Base-by-base conservation (phyloP, 2,797 vertebrate genomes). In the Squalus acanthias region DNA sequence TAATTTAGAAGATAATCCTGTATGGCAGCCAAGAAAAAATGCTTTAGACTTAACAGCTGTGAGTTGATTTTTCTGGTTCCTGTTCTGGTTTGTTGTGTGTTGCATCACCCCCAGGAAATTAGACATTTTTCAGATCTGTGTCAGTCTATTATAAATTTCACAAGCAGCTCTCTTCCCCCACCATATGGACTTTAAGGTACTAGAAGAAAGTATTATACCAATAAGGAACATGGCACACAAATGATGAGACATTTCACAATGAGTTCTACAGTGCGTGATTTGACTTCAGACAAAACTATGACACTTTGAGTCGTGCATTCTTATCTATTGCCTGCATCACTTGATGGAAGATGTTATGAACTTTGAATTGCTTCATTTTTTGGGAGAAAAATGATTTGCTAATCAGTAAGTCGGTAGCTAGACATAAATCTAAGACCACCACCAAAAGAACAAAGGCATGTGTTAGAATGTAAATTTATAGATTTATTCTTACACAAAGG, bases 201-300 rank as follows among this genome's bases (percentile, higher is more conserved):
- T 3, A 89, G 24, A 89, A 89, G 50, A 20, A 92, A n/a, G 57
- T n/a, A n/a, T 63, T 63, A 65, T 22, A 92, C 57, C 12, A 57
- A n/a, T 92, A 92, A 39, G 60, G 57, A 33, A 65, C 29, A 46
- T 20, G n/a, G 7, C 63, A 46, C n/a, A 91, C n/a, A 46, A 65
- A 67, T 3, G 63, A 67, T 17, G 33, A 92, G 89, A 92, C 63
- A 91, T 20, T 17, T 92, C 63, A 67, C 91, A 93, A 20, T 67
- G 12, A 33, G 13, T 91, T 65, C 60, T 65, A 24, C 53, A 13
- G 57, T 63, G 29, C 29, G 15, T 65, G 91, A 65, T 69, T 46
- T 85, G 50, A 85, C 20, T 85, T 93, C 91, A 93, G 65, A 69
- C 33, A 93, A 67, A 46, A 69, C n/a, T 93, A 85, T 85, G n/a